Percentiles rank a stretch among this genome's conserved stretches.
Evolutionary conservation across 2,113 vertebrate genomes (phyloP).

Genomic region (Anseranas semipalmata): DNA sequence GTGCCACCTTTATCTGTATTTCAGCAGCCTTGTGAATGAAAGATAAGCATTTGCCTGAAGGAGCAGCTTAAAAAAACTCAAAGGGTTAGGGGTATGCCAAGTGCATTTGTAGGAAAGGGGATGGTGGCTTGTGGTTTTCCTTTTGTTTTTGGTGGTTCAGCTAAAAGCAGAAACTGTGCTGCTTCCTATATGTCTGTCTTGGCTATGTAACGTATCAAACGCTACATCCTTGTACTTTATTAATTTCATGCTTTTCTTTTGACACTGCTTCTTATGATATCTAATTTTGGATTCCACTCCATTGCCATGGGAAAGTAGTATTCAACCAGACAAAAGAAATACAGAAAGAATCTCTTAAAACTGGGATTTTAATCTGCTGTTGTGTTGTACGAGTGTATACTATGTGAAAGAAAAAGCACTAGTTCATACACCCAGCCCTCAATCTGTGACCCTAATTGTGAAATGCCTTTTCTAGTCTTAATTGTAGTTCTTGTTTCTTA

Average conservation of each 20-base stretch:
- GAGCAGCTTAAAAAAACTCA: neutral
- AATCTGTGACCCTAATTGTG: neutral
- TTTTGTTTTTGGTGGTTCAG: neutral
- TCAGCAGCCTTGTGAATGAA: constrained; percentile 57
- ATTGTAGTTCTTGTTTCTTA: neutral
- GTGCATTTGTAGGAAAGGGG: neutral
- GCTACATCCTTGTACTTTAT: neutral
- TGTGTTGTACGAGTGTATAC: neutral
- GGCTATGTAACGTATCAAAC: neutral
- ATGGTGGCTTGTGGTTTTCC: neutral
- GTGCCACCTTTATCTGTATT: neutral
- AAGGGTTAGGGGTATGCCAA: neutral
- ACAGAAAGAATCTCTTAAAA: neutral
- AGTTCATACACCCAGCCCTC: neutral
- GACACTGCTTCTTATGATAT: neutral
- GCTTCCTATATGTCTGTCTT: neutral
- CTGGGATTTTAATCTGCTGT: neutral
- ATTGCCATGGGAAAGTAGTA: neutral
- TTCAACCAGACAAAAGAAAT: neutral
- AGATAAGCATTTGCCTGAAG: constrained; percentile 39
- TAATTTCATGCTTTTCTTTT: neutral
- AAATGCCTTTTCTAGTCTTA: neutral
- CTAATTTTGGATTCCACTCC: neutral
- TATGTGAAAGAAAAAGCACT: neutral
- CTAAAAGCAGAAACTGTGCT: neutral